These are phyloP conservation scores for Tachycineta bicolor DNA, from an alignment of 2,113 vertebrate genomes.

Conservation along the genomic window DNA sequence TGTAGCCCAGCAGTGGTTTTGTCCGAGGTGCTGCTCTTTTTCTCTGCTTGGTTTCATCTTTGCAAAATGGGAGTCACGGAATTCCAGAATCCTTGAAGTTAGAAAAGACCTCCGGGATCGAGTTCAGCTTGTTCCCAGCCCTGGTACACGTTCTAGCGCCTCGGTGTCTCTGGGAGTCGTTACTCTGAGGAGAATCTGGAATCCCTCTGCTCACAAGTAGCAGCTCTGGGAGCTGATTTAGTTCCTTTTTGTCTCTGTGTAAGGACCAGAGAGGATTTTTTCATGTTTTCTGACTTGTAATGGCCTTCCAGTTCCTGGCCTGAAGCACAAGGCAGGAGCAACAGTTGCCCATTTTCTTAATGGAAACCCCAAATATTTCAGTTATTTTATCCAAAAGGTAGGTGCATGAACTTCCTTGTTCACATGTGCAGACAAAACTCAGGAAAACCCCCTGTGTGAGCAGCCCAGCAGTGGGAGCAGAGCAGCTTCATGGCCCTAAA, in stretches of 20 bases:
- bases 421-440: background rate
- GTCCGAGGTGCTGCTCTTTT: background rate
- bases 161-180: background rate
- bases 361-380: background rate
- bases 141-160: no score
- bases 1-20: background rate
- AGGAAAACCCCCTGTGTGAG: background rate
- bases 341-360: background rate
- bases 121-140: background rate
- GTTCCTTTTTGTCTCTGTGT: background rate
- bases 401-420: background rate
- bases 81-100: background rate
- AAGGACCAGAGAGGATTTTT: background rate
- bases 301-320: background rate
- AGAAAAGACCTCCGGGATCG: background rate
- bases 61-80: background rate
- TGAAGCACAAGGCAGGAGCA: background rate
- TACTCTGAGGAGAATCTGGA: background rate
- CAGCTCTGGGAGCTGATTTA: background rate
- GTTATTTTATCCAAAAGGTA: rapidly evolving
- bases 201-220: background rate
- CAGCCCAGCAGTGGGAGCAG: background rate
- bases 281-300: background rate
- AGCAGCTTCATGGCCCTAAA: background rate
- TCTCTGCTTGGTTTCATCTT: background rate